Conservation (phyloP, 1,140 invertebrate genomes). For the Heliothis virescens region DNA sequence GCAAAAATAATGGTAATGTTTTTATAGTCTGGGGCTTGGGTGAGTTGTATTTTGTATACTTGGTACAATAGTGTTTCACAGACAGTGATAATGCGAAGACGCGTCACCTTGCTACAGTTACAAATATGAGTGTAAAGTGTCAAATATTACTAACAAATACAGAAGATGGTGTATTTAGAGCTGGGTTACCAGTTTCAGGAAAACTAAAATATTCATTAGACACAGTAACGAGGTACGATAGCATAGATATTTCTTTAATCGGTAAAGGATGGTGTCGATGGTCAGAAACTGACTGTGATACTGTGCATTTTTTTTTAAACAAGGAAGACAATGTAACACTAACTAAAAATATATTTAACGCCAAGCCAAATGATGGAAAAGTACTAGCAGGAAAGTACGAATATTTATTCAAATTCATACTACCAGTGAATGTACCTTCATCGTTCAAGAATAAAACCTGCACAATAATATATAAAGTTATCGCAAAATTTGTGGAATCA, state of each 20-base stretch:
- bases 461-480: slow-evolving; percentile 30
- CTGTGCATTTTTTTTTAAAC: too few relatives aligned
- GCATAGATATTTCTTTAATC: neutral
- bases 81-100: neutral
- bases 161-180: slow-evolving; percentile 15
- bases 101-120: neutral
- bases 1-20: too few relatives aligned
- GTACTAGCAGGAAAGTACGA: slow-evolving; percentile 13
- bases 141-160: slow-evolving; percentile 23
- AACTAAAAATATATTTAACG: neutral
- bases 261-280: slow-evolving; percentile 32
- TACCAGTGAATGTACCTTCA: slow-evolving; percentile 31
- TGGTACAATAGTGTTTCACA: neutral
- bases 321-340: neutral
- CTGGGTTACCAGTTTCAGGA: slow-evolving; percentile 18
- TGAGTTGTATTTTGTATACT: neutral
- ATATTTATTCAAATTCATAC: slow-evolving; percentile 26
- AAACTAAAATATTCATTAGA: slow-evolving; percentile 18
- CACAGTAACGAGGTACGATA: slow-evolving; percentile 2
- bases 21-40: too few relatives aligned
- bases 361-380: neutral
- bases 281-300: slow-evolving; percentile 5
- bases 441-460: slow-evolving; percentile 17
- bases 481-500: slow-evolving; percentile 8
- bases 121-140: slow-evolving; percentile 35